Percentiles rank a stretch among this genome's conserved stretches.
Evolutionary conservation across 2,113 vertebrate genomes (phyloP).

Genomic region (Gopherus flavomarginatus): DNA sequence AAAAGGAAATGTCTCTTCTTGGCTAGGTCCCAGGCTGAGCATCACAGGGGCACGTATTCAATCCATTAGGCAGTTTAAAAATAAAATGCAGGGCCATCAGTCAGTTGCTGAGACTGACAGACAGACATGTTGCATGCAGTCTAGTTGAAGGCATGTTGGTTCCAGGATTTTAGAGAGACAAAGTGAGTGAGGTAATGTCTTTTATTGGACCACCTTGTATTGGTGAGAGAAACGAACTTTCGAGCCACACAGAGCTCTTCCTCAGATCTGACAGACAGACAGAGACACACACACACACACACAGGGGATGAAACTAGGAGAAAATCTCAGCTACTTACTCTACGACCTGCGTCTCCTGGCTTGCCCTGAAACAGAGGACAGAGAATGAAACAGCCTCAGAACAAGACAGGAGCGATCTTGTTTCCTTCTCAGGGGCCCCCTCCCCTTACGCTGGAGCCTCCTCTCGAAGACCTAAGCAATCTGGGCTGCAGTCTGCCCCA

Average conservation of each 20-base stretch:
- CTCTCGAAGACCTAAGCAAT: background rate
- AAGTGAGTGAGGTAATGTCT: background rate
- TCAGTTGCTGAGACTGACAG: background rate
- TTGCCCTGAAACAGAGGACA: constrained; percentile 82
- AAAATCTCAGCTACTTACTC: constrained; percentile 74
- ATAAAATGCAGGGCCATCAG: background rate
- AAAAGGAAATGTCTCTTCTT: background rate
- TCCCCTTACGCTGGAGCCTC: background rate
- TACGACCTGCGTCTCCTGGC: constrained; percentile 79
- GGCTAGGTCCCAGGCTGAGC: background rate
- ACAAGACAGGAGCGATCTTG: background rate
- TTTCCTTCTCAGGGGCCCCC: background rate
- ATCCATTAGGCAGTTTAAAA: background rate
- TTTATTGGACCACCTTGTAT: background rate
- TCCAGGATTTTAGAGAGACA: background rate
- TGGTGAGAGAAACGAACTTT: background rate
- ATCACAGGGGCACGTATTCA: background rate
- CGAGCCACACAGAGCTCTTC: background rate
- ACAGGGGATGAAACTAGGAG: background rate
- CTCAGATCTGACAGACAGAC: background rate
- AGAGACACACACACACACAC: background rate
- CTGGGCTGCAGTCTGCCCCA: background rate
- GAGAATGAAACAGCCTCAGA: background rate
- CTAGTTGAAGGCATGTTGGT: background rate
- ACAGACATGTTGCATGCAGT: background rate